Conservation (phyloP, 2,797 vertebrate species). For the Hafferia zeledoni region DNA sequence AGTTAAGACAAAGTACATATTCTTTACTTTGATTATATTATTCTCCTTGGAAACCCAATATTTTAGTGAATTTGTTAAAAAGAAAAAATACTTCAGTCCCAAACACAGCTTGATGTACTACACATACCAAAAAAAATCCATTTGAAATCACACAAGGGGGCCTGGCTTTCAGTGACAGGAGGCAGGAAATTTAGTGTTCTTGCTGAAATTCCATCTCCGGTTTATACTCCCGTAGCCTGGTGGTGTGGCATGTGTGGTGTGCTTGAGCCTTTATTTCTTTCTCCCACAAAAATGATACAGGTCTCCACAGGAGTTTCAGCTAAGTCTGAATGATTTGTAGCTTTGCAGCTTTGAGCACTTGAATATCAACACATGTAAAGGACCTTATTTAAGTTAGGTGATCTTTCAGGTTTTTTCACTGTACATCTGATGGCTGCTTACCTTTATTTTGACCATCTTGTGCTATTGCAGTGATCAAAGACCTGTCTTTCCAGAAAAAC, state of each 20-base stretch:
- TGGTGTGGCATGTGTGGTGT: not conserved
- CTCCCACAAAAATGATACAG: not conserved
- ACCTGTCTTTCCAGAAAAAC: not conserved
- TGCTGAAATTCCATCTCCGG: constrained; percentile 41
- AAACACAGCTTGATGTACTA: constrained; percentile 47
- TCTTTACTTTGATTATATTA: constrained; percentile 14
- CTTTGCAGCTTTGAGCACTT: not conserved
- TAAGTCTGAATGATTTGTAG: not conserved
- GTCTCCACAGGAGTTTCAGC: constrained; percentile 20
- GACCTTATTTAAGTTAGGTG: not conserved
- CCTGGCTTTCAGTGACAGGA: not conserved
- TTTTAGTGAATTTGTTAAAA: constrained; percentile 12
- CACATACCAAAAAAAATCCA: constrained; percentile 19
- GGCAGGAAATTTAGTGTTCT: constrained; percentile 44
- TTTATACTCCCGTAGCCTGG: not conserved
- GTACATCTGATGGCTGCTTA: not conserved
- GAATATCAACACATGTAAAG: not conserved
- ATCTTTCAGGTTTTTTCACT: not conserved
- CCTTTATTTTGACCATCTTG: not conserved
- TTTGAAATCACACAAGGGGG: constrained; percentile 51
- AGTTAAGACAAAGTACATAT: not conserved
- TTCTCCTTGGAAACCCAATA: constrained; percentile 13
- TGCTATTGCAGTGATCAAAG: not conserved
- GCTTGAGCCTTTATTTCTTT: not conserved
- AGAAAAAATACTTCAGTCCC: not conserved